Evolutionary conservation across 2,888 invertebrate species (phyloP), one percentile per base, ranked within the genome.

Genomic region (Adelphocoris suturalis): DNA sequence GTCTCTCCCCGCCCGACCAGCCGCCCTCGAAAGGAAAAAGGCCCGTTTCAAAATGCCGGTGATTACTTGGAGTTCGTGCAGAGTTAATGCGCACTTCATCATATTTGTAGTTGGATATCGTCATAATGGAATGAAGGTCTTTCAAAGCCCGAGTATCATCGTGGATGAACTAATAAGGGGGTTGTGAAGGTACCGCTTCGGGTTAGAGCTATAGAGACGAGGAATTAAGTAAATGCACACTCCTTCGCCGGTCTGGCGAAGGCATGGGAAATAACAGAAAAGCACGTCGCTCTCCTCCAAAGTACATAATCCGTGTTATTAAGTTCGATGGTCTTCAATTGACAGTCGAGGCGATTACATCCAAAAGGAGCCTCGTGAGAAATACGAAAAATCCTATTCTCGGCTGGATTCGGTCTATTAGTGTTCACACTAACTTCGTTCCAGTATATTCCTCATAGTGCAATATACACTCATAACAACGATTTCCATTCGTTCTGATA

Each of bases 11-110:
- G 12, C 37, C 37, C 37, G 37, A 37, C 37, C 37, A 7, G 37
- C 37, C 37, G 37, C 37, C 2, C 7, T 37, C 37, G 37, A 37
- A 37, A 75, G 37, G 46, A 86, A 86, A 86, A 86, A 68, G 46
- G 76, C 19, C 86, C 86, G 86, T 86, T 86, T 86, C 86, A 86
- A 86, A 86, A 86, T 86, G 86, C 47, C 86, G 47, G 86, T 76
- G 86, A 86, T 86, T 86, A 86, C 86, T 75, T 68, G 75, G 37
- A 61, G 86, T 86, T 86, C 86, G 86, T 86, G 86, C 86, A 86
- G 86, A 86, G 86, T 86, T 86, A 86, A 86, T 86, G 86, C 86
- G 68, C 86, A 86, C 86, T 86, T 86, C 86, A 86, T 86, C 86
- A 86, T 86, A 76, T 86, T 86, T 68, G 86, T 85, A 85, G 86